Evolutionary conservation across 1,140 invertebrate genomes (phyloP), one percentile per base, ranked within the genome.

Genomic region (Phocides pigmalion): DNA sequence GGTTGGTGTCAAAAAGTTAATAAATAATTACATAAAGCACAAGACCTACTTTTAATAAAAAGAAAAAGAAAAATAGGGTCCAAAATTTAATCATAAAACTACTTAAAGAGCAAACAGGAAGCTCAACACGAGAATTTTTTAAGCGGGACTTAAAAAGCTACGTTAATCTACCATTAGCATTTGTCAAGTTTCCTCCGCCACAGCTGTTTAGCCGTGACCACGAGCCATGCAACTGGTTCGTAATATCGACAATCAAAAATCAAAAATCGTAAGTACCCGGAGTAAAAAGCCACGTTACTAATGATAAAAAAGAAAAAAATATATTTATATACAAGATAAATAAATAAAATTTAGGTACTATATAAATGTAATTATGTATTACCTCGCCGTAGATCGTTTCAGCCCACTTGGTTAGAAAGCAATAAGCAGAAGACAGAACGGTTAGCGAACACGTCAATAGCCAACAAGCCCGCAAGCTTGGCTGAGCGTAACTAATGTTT

Each of bases 341-440:
- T n/a, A n/a, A n/a, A n/a, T n/a, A n/a, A n/a, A n/a, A n/a, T n/a
- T n/a, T n/a, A n/a, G n/a, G 28, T 35, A 19, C 56, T 16, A 15
- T 42, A 42, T 17, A 64, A 63, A 37, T 61, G 58, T 20, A 4
- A 49, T 74, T 8, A 46, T 17, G 16, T 46, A 37, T 89, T 91
- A 91, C 89, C 89, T 91, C 74, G 82, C 74, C 54, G 81, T 84
- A 56, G 85, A 89, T 71, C 89, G 69, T 87, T 91, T 91, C 79
- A 91, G 87, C 73, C 89, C 89, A 76, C 89, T 91, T 87, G 72
- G 65, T 81, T 74, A 81, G 83, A 93, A 72, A 94, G 94, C 61
- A 93, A 93, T 73, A 89, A 84, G 87, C 89, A 87, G 80, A 82
- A 77, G 71, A 79, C 68, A 72, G 72, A 70, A 73, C 58, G 15